phyloP scores from a whole-genome alignment of 2,113 vertebrate species.

The Ursus arctos region DNA sequence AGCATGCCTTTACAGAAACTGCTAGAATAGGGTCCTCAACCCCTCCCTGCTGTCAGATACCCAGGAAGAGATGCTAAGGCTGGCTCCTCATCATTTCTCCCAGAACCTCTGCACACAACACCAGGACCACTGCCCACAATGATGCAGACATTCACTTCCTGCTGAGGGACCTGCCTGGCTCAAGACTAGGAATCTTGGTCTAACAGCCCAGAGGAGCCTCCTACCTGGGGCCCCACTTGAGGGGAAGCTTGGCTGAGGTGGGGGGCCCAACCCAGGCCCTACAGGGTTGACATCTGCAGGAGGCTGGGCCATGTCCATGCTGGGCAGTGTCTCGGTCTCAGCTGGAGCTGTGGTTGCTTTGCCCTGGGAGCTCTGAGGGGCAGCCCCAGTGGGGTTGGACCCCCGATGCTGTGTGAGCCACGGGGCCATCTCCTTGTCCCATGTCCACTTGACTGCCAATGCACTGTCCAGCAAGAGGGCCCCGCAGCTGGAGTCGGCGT shows the following conservation, averaged over 20 bases:
- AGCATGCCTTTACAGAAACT: background rate
- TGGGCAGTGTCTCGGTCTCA: background rate
- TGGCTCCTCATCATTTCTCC: no score
- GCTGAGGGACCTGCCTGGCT: background rate
- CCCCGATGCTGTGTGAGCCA: constrained; percentile 75
- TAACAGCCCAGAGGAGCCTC: background rate
- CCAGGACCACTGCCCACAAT: fast-evolving
- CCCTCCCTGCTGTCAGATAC: background rate
- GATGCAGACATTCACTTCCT: background rate
- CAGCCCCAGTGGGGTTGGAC: constrained; percentile 16
- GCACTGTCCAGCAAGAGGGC: constrained; percentile 73
- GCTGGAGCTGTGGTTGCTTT: background rate
- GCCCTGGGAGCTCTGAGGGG: constrained; percentile 68
- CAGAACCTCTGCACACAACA: background rate
- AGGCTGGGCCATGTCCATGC: constrained; percentile 31
- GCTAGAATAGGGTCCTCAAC: background rate
- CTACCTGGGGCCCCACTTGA: constrained; percentile 84
- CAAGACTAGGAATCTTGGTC: background rate
- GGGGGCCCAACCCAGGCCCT: constrained; percentile 64
- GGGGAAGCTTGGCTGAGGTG: constrained; percentile 43
- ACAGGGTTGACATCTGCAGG: constrained; percentile 5
- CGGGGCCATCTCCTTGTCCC: constrained; percentile 70
- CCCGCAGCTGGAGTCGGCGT: constrained; percentile 87
- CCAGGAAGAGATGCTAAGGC: background rate
- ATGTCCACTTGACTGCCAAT: constrained; percentile 75